Evolutionary conservation across 2,888 invertebrate species (phyloP), one percentile per base, ranked within the genome.

Genomic region (Andrena praecox): DNA sequence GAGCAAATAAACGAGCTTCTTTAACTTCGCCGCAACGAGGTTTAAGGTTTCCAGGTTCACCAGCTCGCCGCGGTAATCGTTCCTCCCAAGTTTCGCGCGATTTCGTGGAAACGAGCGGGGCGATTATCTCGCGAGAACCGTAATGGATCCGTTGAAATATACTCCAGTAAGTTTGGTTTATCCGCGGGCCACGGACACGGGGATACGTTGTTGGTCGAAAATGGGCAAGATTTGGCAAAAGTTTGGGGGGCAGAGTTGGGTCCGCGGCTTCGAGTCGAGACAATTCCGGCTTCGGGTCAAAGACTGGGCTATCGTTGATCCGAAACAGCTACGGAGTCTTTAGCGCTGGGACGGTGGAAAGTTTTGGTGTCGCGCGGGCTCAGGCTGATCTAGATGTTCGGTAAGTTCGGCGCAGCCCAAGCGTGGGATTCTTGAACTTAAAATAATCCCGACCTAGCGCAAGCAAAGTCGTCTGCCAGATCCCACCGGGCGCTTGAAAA

Each of bases 1-100:
- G 29, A 10, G 31, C 67, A 72, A 80, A 80, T 62, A 80, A 80
- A 80, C 80, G 64, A 60, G 60, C 80, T 80, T 54, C 66, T 80
- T 70, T 24, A 80, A 80, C 70, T 60, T 54, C 10, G 64, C 68
- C 16, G 24, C 31, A 48, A 31, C 62, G 52, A 24, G 59, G 66
- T 42, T 63, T 62, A 80, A 80, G 42, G 59, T 80, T 59, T 27
- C 27, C 66, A 42, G 52, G 70, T 70, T 71, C n/a, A 31, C 60
- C 80, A n/a, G 1, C 50, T 35, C n/a, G 31, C 33, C 27, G n/a
- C 54, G 69, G 70, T 70, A 80, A 80, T 80, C 80, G 80, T 66
- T 79, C 24, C 64, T 20, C 56, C 27, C 50, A 42, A 69, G 35
- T 80, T 20, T 48, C 60, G n/a, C 31, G 70, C 48, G 64, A 64